A percentile compares a stretch with the other conserved stretches of the same genome.
Evolutionary conservation across 1,140 invertebrate species (phyloP).

Genomic region (Drosophila nigrodunni): DNA sequence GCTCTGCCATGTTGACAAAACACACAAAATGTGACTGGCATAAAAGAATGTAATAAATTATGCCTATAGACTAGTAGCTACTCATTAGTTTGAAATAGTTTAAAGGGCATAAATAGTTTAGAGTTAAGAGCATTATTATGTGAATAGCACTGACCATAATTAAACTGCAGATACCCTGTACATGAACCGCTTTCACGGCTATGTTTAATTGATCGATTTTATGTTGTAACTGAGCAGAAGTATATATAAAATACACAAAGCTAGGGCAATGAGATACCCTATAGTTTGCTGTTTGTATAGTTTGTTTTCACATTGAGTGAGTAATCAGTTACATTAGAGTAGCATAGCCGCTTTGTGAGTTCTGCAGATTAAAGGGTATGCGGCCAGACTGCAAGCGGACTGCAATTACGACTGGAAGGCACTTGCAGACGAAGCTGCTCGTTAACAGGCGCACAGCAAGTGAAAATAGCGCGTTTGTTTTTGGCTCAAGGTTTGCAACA

Average conservation of each 20-base stretch:
- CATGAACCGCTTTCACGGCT: too few relatives aligned
- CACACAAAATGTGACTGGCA: conserved; percentile 29
- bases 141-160: too few relatives aligned
- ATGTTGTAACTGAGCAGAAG: too few relatives aligned
- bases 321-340: too few relatives aligned
- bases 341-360: background rate
- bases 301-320: too few relatives aligned
- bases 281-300: too few relatives aligned
- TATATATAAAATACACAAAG: too few relatives aligned
- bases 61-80: background rate
- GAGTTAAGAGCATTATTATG: too few relatives aligned
- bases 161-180: too few relatives aligned
- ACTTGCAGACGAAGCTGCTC: conserved; percentile 53
- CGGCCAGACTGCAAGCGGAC: conserved; percentile 6
- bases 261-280: too few relatives aligned
- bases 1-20: conserved; percentile 69
- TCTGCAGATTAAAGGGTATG: conserved; percentile 4
- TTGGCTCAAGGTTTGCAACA: conserved; percentile 66
- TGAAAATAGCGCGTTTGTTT: conserved; percentile 32
- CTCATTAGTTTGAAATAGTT: background rate
- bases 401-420: conserved; percentile 25
- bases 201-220: too few relatives aligned
- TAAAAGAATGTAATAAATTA: background rate
- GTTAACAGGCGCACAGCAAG: conserved; percentile 60
- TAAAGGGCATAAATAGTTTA: too few relatives aligned